Base-by-base conservation (phyloP, 2,797 vertebrate genomes). In the Graptemys geographica region DNA sequence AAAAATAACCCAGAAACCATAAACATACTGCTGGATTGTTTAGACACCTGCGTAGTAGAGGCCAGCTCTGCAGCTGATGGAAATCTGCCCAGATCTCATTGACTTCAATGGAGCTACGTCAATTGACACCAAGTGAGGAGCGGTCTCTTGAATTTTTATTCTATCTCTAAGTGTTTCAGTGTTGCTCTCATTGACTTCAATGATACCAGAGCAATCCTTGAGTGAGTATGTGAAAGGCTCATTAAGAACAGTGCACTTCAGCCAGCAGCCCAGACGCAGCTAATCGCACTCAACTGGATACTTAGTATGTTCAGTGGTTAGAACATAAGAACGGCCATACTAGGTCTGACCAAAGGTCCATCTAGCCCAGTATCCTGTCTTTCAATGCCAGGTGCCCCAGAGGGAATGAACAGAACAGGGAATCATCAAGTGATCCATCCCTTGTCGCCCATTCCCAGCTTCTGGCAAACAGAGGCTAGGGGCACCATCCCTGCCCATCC, bases 1-100 rank as follows among this genome's bases (percentile, higher is more conserved):
- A 69, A 84, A 11, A 2, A 0, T 8, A 65, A 44, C 11, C 0
- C 3, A 41, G 31, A 83, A 76, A 44, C 11, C 12, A 56, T n/a
- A 55, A 51, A 12, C 3, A 12, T 3, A 3, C 9, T 25, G 79
- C 33, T 8, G 37, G 83, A 41, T 4, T 31, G 28, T 49, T 33
- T 80, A 76, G 33, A 52, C 51, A 2, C 1, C 62, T 9, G 49
- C 57, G 81, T 10, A 0, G n/a, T 25, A 59, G 27, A 31, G 57
- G 27, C 27, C 27, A 83, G 83, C 83, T 44, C n/a, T 0, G 1
- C 37, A 37, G 76, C 62, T 78, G 49, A 62, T 37, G 28, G 28
- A 44, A 86, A 28, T 12, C 84, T 53, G 23, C 56, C 69, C 12
- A 21, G 23, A 76, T 18, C 57, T 18, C 27, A 79, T n/a, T 28